Base-by-base conservation (phyloP, 2,113 vertebrate genomes). In the Recurvirostra avosetta region DNA sequence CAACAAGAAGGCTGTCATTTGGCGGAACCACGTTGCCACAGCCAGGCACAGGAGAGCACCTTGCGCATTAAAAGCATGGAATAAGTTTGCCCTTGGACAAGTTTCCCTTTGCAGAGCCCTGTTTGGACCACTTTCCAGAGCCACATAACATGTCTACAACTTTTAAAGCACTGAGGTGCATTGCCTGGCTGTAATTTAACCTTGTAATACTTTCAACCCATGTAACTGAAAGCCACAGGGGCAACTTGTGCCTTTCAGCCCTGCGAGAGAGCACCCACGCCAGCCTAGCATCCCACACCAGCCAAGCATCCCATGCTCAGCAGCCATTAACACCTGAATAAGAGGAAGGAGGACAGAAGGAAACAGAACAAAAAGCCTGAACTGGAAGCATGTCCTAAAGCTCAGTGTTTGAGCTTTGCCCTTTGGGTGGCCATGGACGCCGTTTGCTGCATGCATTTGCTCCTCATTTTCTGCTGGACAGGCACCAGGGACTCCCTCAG, bases 1-100 rank as follows among this genome's bases (percentile, higher is more conserved):
- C 0, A 0, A 27, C 0, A 1, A 72, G 29, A 76, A 47, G 72
- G 76, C 67, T 84, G 67, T 25, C 43, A 61, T 47, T 14, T 67
- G 32, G 26, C 38, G 26, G 14, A 83, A 40, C 13, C 53, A 40
- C 3, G 3, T 59, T 38, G 65, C 17, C 10, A 10, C 18, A 49
- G 47, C 21, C 47, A 41, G 47, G 49, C 58, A 61, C 43, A 71
- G 41, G 27, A 84, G 19, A 84, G 53, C 50, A 52, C 36, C 76
- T 62, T 4, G 1, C 3, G 1, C 27, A 29, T 5, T 34, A 41
- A 89, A 86, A 81, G 16, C 34, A 59, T 0, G 3, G 26, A 13
- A 27, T 45, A 58, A 67, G 55, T 55, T 55, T 8, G 5, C 26
- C 15, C 20, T 43, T 67, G 52, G 40, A 34, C 23, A 15, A 72